Evolutionary conservation across 2,888 invertebrate genomes (phyloP).

Genomic region (Tiliacea aurago): DNA sequence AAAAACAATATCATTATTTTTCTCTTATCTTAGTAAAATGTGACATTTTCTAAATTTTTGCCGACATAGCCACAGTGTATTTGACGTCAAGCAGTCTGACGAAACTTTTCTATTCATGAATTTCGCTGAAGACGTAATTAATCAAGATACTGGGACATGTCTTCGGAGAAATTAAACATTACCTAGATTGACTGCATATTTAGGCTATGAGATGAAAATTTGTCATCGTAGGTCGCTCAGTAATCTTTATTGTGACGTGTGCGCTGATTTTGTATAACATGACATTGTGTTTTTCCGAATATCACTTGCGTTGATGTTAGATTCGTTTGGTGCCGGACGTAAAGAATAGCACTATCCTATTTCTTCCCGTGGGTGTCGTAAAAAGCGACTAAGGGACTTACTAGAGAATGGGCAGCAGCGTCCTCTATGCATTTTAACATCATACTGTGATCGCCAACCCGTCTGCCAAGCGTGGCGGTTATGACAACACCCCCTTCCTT

Average conservation of each 20-base stretch:
- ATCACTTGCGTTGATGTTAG: no score
- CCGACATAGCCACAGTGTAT: neutral
- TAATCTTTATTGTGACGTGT: constrained; percentile 29
- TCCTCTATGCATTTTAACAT: no score
- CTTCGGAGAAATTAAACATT: constrained; percentile 51
- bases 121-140: constrained; percentile 66
- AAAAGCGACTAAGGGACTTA: no score
- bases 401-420: no score
- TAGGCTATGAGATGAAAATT: constrained; percentile 39
- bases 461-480: no score
- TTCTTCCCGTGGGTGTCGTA: no score
- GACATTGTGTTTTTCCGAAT: neutral
- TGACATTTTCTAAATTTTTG: constrained; percentile 12
- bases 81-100: constrained; percentile 72
- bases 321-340: no score
- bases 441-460: no score
- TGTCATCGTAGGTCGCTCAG: constrained; percentile 28
- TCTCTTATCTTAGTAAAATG: constrained; percentile 16
- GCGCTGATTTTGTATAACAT: neutral
- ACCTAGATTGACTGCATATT: constrained; percentile 39
- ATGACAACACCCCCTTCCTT: no score
- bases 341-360: no score
- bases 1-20: constrained; percentile 25
- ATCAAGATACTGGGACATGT: constrained; percentile 68
- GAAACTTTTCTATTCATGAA: constrained; percentile 44